phyloP scores from a whole-genome alignment of 2,888 invertebrate species.

The Drosophila longiperda region DNA sequence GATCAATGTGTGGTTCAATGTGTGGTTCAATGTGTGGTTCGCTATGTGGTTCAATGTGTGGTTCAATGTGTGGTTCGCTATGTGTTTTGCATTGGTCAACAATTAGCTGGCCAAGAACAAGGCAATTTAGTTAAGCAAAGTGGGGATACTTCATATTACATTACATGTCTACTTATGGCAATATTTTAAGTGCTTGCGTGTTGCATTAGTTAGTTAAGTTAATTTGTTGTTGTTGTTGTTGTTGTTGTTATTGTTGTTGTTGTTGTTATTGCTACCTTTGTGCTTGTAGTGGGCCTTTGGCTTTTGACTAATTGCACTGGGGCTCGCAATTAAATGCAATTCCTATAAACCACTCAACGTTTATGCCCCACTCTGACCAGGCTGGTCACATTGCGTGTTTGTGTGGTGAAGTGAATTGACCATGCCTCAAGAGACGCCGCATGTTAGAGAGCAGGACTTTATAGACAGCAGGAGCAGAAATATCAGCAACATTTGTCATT shows the following conservation, averaged over 20 bases:
- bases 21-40: no score
- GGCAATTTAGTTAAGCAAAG: conserved; percentile 37
- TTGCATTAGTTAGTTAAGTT: conserved; percentile 48
- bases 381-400: conserved; percentile 42
- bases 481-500: conserved; percentile 59
- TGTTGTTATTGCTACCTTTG: conserved; percentile 20
- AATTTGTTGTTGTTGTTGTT: conserved; percentile 21
- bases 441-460: conserved; percentile 52
- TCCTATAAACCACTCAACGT: conserved; percentile 18
- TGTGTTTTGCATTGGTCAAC: neutral
- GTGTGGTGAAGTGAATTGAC: conserved; percentile 2
- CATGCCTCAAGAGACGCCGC: conserved; percentile 33
- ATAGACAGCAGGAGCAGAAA: conserved; percentile 51
- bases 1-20: no score
- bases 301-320: conserved; percentile 71
- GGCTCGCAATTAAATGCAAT: conserved; percentile 60
- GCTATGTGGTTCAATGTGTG: neutral
- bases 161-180: conserved; percentile 62
- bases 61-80: neutral
- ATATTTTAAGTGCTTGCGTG: conserved; percentile 55
- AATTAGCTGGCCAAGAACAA: conserved; percentile 37
- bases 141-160: conserved; percentile 50
- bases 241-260: conserved; percentile 11
- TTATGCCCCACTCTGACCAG: neutral
- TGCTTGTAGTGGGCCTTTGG: conserved; percentile 19